Conservation (phyloP, 2,797 vertebrate genomes). For the Diplodus sargus region DNA sequence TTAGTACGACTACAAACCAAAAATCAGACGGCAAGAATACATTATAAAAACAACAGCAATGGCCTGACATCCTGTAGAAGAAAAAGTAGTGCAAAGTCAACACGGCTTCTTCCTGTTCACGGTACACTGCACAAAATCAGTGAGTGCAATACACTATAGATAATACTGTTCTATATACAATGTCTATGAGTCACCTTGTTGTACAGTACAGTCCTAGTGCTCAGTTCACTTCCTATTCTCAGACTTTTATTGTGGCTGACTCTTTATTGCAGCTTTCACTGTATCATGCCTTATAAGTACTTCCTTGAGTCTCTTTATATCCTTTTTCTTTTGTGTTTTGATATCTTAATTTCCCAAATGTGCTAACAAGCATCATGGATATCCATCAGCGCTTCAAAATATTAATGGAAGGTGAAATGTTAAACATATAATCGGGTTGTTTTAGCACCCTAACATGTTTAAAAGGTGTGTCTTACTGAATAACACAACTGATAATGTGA, state of each 20-base stretch:
- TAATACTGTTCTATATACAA: no score
- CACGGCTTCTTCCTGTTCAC: background rate
- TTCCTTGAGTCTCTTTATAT: background rate
- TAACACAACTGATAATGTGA: background rate
- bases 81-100: background rate
- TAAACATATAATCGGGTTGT: background rate
- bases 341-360: background rate
- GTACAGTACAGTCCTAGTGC: background rate
- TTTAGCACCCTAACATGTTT: no score
- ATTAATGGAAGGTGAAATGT: background rate
- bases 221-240: background rate
- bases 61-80: background rate
- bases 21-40: background rate
- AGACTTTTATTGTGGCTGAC: background rate
- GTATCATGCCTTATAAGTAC: background rate
- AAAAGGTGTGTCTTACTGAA: background rate
- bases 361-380: background rate
- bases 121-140: background rate
- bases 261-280: background rate
- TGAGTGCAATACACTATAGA: background rate
- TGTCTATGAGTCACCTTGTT: background rate
- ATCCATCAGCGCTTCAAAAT: background rate
- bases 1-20: conserved; percentile 89
- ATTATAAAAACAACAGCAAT: background rate
- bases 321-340: background rate